Conservation (phyloP, 2,888 invertebrate species). For the Chalcosyrphus nemorum region DNA sequence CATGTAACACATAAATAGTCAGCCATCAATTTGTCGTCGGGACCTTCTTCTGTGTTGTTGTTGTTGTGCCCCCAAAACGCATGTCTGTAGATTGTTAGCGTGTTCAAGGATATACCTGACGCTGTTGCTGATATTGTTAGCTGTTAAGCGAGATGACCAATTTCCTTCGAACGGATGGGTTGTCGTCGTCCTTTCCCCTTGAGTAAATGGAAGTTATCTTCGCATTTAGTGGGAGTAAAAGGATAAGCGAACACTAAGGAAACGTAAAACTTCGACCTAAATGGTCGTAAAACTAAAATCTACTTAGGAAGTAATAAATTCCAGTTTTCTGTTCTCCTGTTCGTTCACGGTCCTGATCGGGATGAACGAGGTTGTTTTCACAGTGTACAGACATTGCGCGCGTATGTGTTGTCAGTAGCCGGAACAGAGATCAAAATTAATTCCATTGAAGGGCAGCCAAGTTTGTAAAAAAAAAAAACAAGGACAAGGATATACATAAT, state of each 20-base stretch:
- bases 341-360: not conserved
- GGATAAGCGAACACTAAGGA: not conserved
- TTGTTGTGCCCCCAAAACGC: not conserved
- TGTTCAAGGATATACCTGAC: no score
- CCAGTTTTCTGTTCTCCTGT: not conserved
- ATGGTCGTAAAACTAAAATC: slow-evolving; percentile 32
- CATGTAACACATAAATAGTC: slow-evolving; percentile 1
- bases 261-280: slow-evolving; percentile 1
- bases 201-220: not conserved
- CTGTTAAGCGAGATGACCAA: slow-evolving; percentile 13
- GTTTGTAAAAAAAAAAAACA: not conserved
- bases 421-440: not conserved
- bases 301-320: slow-evolving; percentile 54
- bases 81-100: slow-evolving; percentile 4
- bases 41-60: no score
- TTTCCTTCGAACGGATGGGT: slow-evolving; percentile 25
- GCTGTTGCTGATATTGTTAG: not conserved
- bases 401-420: not conserved
- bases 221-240: not conserved
- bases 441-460: not conserved
- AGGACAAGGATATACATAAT: slow-evolving; percentile 18
- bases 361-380: not conserved
- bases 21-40: slow-evolving; percentile 15
- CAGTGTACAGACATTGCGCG: not conserved
- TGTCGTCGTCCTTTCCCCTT: not conserved